phyloP scores from a whole-genome alignment of 2,113 vertebrate genomes.

The Notarius quadriscutis region DNA sequence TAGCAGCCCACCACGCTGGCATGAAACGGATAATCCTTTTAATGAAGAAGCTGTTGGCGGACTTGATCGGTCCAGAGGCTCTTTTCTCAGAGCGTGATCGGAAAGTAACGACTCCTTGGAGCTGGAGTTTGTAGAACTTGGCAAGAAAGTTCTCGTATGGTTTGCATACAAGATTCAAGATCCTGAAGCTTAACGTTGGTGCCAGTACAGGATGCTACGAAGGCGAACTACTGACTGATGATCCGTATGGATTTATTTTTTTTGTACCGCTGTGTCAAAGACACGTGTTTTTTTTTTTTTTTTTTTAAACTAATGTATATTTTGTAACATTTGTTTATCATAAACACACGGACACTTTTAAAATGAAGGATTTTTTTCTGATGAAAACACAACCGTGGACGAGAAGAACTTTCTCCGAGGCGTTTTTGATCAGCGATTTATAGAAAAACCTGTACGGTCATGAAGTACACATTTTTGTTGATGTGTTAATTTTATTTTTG shows the following conservation, averaged over 20 bases:
- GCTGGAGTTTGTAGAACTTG: conserved; percentile 28
- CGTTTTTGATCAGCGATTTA: not conserved
- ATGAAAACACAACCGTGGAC: conserved; percentile 14
- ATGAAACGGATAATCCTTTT: conserved; percentile 5
- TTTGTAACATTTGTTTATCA: conserved; percentile 78
- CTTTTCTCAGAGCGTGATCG: conserved; percentile 13
- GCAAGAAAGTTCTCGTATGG: not conserved
- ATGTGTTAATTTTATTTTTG: not conserved
- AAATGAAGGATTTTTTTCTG: conserved; percentile 71
- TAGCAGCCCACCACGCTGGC: conserved; percentile 62
- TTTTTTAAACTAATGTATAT: conserved; percentile 86
- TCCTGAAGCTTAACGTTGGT: conserved; percentile 46
- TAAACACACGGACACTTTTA: conserved; percentile 73
- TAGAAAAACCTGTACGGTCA: not conserved
- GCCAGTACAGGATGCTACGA: conserved; percentile 40
- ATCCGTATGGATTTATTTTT: conserved; percentile 73
- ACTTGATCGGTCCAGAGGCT: not conserved
- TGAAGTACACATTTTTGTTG: not conserved
- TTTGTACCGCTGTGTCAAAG: conserved; percentile 73
- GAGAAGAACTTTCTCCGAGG: not conserved
- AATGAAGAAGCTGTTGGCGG: conserved; percentile 30
- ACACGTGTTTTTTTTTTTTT: conserved; percentile 74
- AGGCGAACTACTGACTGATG: conserved; percentile 71
- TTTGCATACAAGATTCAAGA: not conserved
- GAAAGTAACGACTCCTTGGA: not conserved